Evolutionary conservation across 92 coral and sea anemone species (phyloP), one percentile per base, ranked within the genome.

Genomic region (Montipora capitata): DNA sequence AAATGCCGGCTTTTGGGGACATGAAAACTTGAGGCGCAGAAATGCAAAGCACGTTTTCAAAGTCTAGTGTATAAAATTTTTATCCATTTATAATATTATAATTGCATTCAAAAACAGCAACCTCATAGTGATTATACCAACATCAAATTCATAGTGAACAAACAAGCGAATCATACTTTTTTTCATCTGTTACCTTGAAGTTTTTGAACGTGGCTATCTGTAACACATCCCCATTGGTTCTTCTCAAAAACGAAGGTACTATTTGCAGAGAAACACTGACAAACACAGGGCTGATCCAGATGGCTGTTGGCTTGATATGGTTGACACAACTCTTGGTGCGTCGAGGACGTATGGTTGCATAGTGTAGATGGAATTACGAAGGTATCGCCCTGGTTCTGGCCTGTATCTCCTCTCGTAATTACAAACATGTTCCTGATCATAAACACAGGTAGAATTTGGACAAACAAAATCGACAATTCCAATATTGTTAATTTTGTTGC

Each of bases 121-220:
- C 35, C 35, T 59, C 17, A 59, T 12, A n/a, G 3, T 56, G 62
- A 10, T 27, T 27, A 59, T 12, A 59, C 3, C 17, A 12, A 14
- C 18, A 13, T n/a, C 65, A 45, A 8, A 5, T 27, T 27, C 35
- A 27, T 27, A 27, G 51, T 45, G 51, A 45, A 45, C 9, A 45
- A 45, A 45, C 16, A 16, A 5, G 2, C 39, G 11, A 63, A 0
- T 17, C 11, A 18, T 27, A 27, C 35, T 16, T 63, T 63, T 20
- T 5, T 63, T 18, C 7, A 63, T 67, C n/a, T 67, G n/a, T 67
- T 67, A 67, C 72, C 72, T 67, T 67, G 72, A 35, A 67, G 44
- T 67, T 67, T 10, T 67, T 15, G 13, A 12, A 67, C 43, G 14
- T 67, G 4, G n/a, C 40, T 39, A 11, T 67, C 15, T 10, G 43